Percentiles rank a stretch among this genome's conserved stretches.
Evolutionary conservation across 2,113 vertebrate genomes (phyloP).

Genomic region (Mobula birostris): DNA sequence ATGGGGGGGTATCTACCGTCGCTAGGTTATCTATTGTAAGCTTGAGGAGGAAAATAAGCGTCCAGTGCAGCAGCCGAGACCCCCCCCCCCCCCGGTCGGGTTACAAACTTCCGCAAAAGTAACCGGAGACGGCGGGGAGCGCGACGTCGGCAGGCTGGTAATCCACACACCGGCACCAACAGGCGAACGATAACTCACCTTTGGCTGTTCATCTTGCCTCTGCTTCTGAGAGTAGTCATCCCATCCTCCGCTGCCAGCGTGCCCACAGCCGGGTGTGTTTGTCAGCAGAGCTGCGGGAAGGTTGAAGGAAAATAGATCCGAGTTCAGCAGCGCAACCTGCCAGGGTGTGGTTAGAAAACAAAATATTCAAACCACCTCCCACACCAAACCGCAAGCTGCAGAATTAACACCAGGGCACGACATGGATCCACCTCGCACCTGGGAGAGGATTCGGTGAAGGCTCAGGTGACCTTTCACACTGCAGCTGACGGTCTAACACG

Average conservation of each 20-base stretch:
- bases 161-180: too few relatives aligned
- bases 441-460: neutral
- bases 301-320: neutral
- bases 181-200: neutral
- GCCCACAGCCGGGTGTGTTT: too few relatives aligned
- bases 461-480: too few relatives aligned
- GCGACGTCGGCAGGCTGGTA: too few relatives aligned
- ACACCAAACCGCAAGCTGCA: neutral
- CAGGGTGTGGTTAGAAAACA: neutral
- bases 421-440: neutral
- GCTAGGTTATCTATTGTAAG: too few relatives aligned
- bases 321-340: neutral
- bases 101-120: too few relatives aligned
- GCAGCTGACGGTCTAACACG: too few relatives aligned
- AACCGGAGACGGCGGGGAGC: too few relatives aligned
- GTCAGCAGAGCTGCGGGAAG: neutral
- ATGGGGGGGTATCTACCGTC: too few relatives aligned
- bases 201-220: neutral
- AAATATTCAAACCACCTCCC: slow-evolving; percentile 15
- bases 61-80: too few relatives aligned
- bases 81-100: too few relatives aligned
- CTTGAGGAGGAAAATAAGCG: too few relatives aligned
- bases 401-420: neutral
- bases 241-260: neutral
- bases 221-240: neutral